Evolutionary conservation across 2,888 invertebrate species (phyloP).

Genomic region (Thymelicus sylvestris): DNA sequence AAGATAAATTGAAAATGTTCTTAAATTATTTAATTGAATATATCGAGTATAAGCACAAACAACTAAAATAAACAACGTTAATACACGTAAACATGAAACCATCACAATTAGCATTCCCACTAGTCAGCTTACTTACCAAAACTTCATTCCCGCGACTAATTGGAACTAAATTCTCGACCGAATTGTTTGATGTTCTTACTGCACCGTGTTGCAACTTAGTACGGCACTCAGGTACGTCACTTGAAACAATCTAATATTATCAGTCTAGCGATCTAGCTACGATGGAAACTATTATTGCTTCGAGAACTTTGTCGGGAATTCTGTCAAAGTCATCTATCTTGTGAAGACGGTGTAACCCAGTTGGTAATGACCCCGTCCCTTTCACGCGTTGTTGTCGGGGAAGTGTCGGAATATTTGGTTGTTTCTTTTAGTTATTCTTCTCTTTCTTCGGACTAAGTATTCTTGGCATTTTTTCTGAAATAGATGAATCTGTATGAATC

Average conservation of each 20-base stretch:
- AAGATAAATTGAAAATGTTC: too few relatives aligned
- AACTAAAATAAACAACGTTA: background rate
- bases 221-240: constrained; percentile 35
- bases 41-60: background rate
- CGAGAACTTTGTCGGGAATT: constrained; percentile 26
- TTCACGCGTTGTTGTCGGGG: background rate
- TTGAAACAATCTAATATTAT: constrained; percentile 39
- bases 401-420: background rate
- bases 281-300: constrained; percentile 8
- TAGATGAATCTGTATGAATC: too few relatives aligned
- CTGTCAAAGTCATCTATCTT: constrained; percentile 11
- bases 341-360: background rate
- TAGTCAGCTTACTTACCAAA: background rate
- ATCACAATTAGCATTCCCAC: background rate
- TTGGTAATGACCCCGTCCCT: background rate
- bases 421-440: background rate
- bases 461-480: too few relatives aligned
- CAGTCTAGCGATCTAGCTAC: constrained; percentile 18
- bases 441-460: too few relatives aligned
- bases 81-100: background rate
- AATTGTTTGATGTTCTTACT: constrained; percentile 11
- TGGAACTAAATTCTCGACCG: constrained; percentile 12
- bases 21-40: too few relatives aligned
- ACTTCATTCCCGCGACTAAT: constrained; percentile 5
- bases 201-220: background rate